Evolutionary conservation across 1,140 invertebrate species (phyloP), one percentile per base, ranked within the genome.

Genomic region (Bombus impatiens): DNA sequence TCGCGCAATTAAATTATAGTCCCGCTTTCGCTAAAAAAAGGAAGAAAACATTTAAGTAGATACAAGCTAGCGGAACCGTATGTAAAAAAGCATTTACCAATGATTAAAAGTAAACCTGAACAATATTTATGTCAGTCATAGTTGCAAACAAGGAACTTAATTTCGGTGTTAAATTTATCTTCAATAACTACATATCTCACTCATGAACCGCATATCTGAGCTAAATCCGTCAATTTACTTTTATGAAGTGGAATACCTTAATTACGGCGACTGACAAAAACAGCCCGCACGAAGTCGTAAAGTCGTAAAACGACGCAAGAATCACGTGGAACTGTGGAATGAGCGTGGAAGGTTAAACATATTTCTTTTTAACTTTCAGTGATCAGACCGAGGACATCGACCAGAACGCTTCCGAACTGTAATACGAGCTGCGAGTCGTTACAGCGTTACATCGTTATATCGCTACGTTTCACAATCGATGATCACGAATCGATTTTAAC

Each of bases 301-400:
- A 78, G 13, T 32, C 35, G 10, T 35, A 32, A 74, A 42, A 81
- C n/a, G 83, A 42, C 4, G 15, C 28, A 57, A 32, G 57, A 22
- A 40, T 53, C 68, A 47, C 35, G 53, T 53, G 32, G 44, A 81
- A 84, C 25, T 53, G 62, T 82, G 28, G 53, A 82, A 86, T 3
- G 35, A 71, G 59, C 37, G 10, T 40, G 35, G 85, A 72, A 72
- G 72, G 78, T 87, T 65, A 42, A 25, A 18, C 32, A 25, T 76
- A 67, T 77, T 59, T 82, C 67, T 78, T 74, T 67, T 76, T 78
- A 71, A 86, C 78, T 86, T 88, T 86, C 84, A 76, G 15, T 15
- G 71, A 59, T 79, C n/a, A 28, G 25, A 84, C 71, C 75, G 62
- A 71, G 76, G 83, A 78, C 82, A 78, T 78, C 67, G 75, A 28